phyloP scores from a whole-genome alignment of 2,113 vertebrate species.

The Platycercus adscitus region DNA sequence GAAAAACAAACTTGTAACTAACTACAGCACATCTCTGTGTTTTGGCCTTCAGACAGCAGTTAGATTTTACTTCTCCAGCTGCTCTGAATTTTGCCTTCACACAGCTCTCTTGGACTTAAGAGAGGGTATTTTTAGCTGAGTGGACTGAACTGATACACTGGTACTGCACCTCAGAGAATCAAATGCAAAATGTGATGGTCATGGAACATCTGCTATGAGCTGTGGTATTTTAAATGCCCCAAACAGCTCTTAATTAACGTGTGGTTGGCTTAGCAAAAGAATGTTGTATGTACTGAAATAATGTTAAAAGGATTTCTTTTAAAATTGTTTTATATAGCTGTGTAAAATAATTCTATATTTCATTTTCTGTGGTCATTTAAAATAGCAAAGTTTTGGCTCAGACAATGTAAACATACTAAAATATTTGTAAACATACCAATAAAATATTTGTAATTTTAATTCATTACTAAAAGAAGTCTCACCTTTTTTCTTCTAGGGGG shows the following conservation, averaged over 20 bases:
- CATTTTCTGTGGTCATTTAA: constrained; percentile 49
- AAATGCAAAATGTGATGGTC: background rate
- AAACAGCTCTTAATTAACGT: background rate
- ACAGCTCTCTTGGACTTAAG: background rate
- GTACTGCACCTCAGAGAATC: background rate
- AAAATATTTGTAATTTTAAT: constrained; percentile 64
- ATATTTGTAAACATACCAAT: constrained; percentile 49
- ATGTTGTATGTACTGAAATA: constrained; percentile 13
- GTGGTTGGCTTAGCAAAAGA: constrained; percentile 7
- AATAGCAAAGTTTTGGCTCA: constrained; percentile 39
- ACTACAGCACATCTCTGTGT: background rate
- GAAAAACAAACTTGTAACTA: background rate
- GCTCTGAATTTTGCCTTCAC: background rate
- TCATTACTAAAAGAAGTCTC: background rate
- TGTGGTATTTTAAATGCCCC: background rate
- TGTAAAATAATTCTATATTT: constrained; percentile 68
- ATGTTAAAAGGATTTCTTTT: background rate
- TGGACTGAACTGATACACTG: background rate
- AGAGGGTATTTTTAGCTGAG: background rate
- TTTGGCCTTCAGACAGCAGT: background rate
- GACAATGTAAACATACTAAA: constrained; percentile 55
- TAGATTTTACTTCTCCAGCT: background rate
- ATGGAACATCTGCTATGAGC: background rate
- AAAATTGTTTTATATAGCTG: constrained; percentile 39
- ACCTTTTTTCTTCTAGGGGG: background rate